Percentiles rank a stretch among this genome's conserved stretches.
phyloP scores from a whole-genome alignment of 2,113 vertebrate genomes.

The Perognathus longimembris region DNA sequence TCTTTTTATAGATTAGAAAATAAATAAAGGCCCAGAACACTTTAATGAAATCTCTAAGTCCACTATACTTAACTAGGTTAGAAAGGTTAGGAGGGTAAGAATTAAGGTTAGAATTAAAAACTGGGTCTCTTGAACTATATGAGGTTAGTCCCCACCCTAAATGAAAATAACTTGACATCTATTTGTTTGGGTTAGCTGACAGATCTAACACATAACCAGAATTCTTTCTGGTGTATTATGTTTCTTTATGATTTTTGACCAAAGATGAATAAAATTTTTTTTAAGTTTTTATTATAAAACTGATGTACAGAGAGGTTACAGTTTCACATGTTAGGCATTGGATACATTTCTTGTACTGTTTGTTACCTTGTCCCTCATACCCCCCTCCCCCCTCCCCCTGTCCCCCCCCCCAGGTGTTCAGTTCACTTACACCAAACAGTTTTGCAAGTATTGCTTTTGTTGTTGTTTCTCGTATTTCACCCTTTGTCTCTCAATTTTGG shows the following conservation, averaged over 20 bases:
- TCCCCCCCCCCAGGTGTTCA: too few relatives aligned
- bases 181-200: neutral
- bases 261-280: neutral
- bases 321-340: too few relatives aligned
- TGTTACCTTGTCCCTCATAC: too few relatives aligned
- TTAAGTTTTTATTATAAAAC: too few relatives aligned
- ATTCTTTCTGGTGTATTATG: neutral
- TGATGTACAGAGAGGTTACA: too few relatives aligned
- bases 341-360: too few relatives aligned
- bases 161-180: neutral
- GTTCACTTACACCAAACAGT: too few relatives aligned
- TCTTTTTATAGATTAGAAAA: slow-evolving; percentile 42
- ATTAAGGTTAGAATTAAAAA: slow-evolving; percentile 23
- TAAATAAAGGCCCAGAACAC: neutral
- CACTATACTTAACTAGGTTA: neutral
- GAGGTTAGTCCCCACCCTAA: neutral
- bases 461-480: too few relatives aligned
- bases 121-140: neutral
- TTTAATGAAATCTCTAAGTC: neutral
- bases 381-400: too few relatives aligned
- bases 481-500: too few relatives aligned
- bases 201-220: neutral
- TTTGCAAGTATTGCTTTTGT: too few relatives aligned
- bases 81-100: neutral
- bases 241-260: neutral